phyloP scores from a whole-genome alignment of 2,888 invertebrate genomes.

The Ditula angustiorana region DNA sequence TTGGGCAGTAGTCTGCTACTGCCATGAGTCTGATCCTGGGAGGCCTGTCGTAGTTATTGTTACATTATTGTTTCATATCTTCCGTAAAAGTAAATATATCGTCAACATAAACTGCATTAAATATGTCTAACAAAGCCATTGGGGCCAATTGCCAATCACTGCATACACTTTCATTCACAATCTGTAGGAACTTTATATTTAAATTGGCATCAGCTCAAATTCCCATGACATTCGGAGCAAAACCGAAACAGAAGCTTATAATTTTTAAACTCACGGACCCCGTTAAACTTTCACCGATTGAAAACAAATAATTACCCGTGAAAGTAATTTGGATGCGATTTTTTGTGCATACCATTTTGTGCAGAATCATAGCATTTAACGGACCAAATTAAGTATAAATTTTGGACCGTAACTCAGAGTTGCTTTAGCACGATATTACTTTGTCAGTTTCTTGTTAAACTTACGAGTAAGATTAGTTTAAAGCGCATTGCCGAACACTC shows the following conservation, averaged over 20 bases:
- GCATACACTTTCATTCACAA: neutral
- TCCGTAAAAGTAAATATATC: too few species aligned
- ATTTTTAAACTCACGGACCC: conserved; percentile 25
- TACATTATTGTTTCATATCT: too few species aligned
- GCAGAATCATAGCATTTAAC: conserved; percentile 22
- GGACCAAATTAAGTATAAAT: conserved; percentile 17
- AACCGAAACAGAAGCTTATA: conserved; percentile 12
- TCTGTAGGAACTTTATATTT: neutral
- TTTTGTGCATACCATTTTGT: conserved; percentile 27
- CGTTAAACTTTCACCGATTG: conserved; percentile 41
- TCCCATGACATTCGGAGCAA: conserved; percentile 7
- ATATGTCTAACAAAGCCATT: too few species aligned
- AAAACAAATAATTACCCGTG: conserved; percentile 40
- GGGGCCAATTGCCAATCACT: too few species aligned
- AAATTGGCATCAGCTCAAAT: neutral
- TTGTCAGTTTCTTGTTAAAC: neutral
- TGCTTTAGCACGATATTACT: neutral
- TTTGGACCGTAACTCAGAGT: conserved; percentile 12
- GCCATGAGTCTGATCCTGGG: too few species aligned
- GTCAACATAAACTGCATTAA: too few species aligned
- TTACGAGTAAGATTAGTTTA: neutral
- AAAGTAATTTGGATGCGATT: conserved; percentile 36
- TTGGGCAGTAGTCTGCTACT: too few species aligned
- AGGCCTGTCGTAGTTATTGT: too few species aligned
- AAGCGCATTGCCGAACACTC: too few species aligned